Percentiles rank a stretch among this genome's conserved stretches.
phyloP scores from a whole-genome alignment of 2,888 invertebrate genomes.

The Buathra laborator region DNA sequence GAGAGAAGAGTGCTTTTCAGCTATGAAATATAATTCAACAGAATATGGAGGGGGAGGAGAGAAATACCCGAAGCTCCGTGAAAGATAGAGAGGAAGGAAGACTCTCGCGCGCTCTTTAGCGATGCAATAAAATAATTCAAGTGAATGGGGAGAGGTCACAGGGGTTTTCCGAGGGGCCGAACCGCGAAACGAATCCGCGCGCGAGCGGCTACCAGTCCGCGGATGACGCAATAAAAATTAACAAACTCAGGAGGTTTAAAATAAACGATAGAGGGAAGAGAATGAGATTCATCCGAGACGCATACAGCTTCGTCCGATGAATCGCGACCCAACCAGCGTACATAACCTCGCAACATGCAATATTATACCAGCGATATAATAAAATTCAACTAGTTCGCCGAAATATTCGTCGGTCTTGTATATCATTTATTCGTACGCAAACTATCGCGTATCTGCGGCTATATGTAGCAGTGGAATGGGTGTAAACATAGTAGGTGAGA shows the following conservation, averaged over 20 bases:
- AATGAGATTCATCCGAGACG: slow-evolving; percentile 6
- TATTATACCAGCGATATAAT: not conserved
- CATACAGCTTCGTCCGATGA: not conserved
- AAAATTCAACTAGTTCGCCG: slow-evolving; percentile 7
- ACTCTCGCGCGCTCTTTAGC: slow-evolving; percentile 43
- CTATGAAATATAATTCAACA: slow-evolving; percentile 40
- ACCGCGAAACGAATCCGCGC: not conserved
- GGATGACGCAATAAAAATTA: slow-evolving; percentile 56
- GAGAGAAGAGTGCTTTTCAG: slow-evolving; percentile 38
- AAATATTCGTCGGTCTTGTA: slow-evolving; percentile 17
- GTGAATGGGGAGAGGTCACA: not conserved
- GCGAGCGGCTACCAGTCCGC: not conserved
- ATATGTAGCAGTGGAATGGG: not conserved
- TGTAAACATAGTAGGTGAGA: slow-evolving; percentile 14
- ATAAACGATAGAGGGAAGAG: slow-evolving; percentile 31
- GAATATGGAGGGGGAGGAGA: slow-evolving; percentile 19
- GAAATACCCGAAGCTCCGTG: not conserved
- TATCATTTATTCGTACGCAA: not conserved
- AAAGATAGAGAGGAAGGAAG: slow-evolving; percentile 7
- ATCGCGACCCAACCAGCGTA: not conserved
- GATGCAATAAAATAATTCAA: slow-evolving; percentile 56
- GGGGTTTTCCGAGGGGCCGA: too few species aligned
- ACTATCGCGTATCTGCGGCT: not conserved
- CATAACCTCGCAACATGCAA: not conserved
- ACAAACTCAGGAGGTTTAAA: slow-evolving; percentile 39